Base-by-base conservation (phyloP, 1,140 invertebrate genomes). In the Scaptomyza hsui region DNA sequence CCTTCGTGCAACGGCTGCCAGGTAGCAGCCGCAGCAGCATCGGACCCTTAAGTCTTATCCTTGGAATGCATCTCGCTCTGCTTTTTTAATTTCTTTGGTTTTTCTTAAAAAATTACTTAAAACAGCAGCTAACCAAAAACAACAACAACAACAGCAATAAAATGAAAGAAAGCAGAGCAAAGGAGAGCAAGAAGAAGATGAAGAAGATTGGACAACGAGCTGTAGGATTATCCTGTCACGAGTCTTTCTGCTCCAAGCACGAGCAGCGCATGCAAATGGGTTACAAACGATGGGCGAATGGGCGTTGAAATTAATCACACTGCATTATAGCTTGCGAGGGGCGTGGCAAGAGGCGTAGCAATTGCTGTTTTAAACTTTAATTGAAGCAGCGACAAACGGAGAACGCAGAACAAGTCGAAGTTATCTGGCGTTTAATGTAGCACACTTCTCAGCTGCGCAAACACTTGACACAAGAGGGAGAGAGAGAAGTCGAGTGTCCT, bases 221-320 rank as follows among this genome's bases (percentile, higher is more conserved):
- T 41, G 53, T 29, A 26, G 77, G 80, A 86, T 85, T 85, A 85
- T 85, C 69, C 78, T 79, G 75, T 88, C 82, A 81, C 63, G 45
- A 51, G 37, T 85, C 81, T 72, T n/a, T n/a, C n/a, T n/a, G n/a
- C 81, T 69, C 53, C 44, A 56, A 62, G 45, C 47, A 57, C 55
- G 44, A 62, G 65, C 21, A 49, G 44, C 29, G 64, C 65, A 88
- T 88, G 81, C 78, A 86, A 86, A 86, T 72, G 70, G 55, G 39
- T 45, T 52, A 64, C 61, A 37, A 32, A 41, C 32, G 44, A 49
- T 52, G 26, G 6, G 53, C 55, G 32, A 37, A 37, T 71, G 64
- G 68, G 68, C 76, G 56, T 73, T 71, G 61, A 75, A 88, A 86
- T 86, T 88, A 86, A 86, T 86, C 81, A 86, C 67, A 62, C 64